Evolutionary conservation across 2,113 vertebrate species (phyloP), one percentile per base, ranked within the genome.

Genomic region (Hemichromis elongatus): DNA sequence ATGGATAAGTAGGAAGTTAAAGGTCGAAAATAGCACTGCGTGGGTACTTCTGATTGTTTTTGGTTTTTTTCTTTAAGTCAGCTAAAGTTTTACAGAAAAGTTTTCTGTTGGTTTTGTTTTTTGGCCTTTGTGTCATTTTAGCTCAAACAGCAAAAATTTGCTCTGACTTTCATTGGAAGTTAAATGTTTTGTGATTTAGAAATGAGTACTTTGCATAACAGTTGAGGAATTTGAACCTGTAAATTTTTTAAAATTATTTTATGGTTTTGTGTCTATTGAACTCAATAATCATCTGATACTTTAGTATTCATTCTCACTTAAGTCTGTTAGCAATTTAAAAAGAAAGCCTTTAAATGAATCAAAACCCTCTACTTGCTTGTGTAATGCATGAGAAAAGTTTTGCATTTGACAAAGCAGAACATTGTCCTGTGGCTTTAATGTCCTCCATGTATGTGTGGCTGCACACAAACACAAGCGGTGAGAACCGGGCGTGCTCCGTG

Each of bases 401-500:
- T 68, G 70, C 77, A 70, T 26, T 14, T 80, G 78, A 68, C 70
- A 28, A 77, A 78, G 88, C 81, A 82, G 24, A 83, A 59, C 52
- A 55, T 84, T 90, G 88, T 89, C 75, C 73, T 68, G 28, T 89
- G 83, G 84, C 50, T 81, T 91, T 90, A 90, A 90, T 61, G 82
- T 85, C 86, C 66, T 66, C 77, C 79, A 66, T 83, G 79, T 88
- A 82, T 92, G 90, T 91, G 81, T 90, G 88, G 84, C 85, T 90
- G 89, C 88, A 91, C 91, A 92, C 78, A 81, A 89, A 92, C 91
- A 93, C 86, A 89, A 86, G 90, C 85, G 21, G 24, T 84, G 80
- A 85, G 82, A 92, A 84, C 77, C 81, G 68, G 78, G 90, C 89
- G 59, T 86, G 88, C 88, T 90, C 89, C 79, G 83, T 95, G 95